Conservation (phyloP, 1,140 invertebrate genomes). For the Gonatopus flavifemur region DNA sequence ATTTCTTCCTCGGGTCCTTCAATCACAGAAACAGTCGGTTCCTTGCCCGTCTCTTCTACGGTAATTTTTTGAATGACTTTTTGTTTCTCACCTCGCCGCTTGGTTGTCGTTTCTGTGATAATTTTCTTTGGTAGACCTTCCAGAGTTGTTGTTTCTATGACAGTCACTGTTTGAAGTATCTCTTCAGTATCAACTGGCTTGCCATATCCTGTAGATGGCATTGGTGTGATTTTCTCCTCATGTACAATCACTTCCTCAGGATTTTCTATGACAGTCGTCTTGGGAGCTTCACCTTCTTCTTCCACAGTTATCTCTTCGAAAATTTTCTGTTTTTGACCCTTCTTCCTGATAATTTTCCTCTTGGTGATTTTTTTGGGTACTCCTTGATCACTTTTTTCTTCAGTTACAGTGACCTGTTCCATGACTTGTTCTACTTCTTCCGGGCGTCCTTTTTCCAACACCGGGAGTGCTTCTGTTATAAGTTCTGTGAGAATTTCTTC, state of each 20-base stretch:
- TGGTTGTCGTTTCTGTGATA: conserved; percentile 40
- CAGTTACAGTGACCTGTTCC: conserved; percentile 40
- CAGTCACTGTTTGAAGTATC: conserved; percentile 16
- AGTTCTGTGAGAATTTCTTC: conserved; percentile 28
- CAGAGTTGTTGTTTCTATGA: conserved; percentile 18
- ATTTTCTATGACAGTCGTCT: conserved; percentile 24
- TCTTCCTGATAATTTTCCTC: conserved; percentile 22
- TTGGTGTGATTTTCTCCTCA: conserved; percentile 8
- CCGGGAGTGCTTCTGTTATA: conserved; percentile 5
- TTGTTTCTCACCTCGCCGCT: conserved; percentile 36
- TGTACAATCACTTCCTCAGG: conserved; percentile 36
- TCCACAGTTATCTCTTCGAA: conserved; percentile 25
- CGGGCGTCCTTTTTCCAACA: conserved; percentile 22
- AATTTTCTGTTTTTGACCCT: conserved; percentile 24
- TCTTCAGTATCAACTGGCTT: conserved; percentile 18
- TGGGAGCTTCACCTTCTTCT: conserved; percentile 18
- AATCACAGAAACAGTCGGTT: conserved; percentile 11
- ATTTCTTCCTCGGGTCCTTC: conserved; percentile 23
- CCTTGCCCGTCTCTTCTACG: conserved; percentile 37
- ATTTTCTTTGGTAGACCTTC: conserved; percentile 39
- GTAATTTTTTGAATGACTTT: conserved; percentile 57
- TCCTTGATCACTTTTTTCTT: conserved; percentile 45
- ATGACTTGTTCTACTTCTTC: conserved; percentile 35
- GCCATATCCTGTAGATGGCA: conserved; percentile 16
- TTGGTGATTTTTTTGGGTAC: conserved; percentile 42